Percentiles rank a stretch among this genome's conserved stretches.
phyloP scores from a whole-genome alignment of 2,888 invertebrate species.

The Oligia fasciuncula region DNA sequence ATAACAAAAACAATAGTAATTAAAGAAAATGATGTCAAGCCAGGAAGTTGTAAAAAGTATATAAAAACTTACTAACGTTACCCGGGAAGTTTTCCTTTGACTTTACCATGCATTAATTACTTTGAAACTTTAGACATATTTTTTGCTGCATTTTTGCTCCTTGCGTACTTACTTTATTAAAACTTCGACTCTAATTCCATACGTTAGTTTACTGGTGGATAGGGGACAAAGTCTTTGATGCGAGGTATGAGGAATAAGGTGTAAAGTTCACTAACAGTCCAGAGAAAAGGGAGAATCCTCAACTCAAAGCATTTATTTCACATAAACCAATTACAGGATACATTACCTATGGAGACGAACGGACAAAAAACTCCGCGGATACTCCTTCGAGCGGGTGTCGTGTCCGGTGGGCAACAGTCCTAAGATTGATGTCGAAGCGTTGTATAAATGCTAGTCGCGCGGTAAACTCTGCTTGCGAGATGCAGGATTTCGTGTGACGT shows the following conservation, averaged over 20 bases:
- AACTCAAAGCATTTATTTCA: too few relatives aligned
- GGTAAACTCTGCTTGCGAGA: too few relatives aligned
- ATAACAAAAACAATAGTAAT: constrained; percentile 44
- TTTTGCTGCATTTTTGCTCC: constrained; percentile 2
- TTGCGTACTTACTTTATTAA: background rate
- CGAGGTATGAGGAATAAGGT: background rate
- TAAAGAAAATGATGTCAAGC: constrained; percentile 38
- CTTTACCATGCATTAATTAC: constrained; percentile 64
- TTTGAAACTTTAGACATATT: constrained; percentile 30
- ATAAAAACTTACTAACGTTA: constrained; percentile 42
- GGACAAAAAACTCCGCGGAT: too few relatives aligned
- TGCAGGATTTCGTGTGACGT: too few relatives aligned
- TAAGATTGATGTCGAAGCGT: too few relatives aligned
- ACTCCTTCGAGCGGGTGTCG: too few relatives aligned
- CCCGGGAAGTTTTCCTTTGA: constrained; percentile 51
- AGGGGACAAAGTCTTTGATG: background rate
- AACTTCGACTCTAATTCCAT: background rate
- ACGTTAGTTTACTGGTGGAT: background rate
- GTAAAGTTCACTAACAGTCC: background rate
- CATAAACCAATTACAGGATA: too few relatives aligned
- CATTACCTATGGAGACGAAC: too few relatives aligned
- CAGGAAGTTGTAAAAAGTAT: constrained; percentile 26
- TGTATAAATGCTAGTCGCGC: too few relatives aligned
- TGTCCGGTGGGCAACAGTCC: too few relatives aligned
- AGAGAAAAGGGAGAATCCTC: background rate